Base-by-base conservation (phyloP, 2,113 vertebrate genomes). In the Carollia perspicillata region DNA sequence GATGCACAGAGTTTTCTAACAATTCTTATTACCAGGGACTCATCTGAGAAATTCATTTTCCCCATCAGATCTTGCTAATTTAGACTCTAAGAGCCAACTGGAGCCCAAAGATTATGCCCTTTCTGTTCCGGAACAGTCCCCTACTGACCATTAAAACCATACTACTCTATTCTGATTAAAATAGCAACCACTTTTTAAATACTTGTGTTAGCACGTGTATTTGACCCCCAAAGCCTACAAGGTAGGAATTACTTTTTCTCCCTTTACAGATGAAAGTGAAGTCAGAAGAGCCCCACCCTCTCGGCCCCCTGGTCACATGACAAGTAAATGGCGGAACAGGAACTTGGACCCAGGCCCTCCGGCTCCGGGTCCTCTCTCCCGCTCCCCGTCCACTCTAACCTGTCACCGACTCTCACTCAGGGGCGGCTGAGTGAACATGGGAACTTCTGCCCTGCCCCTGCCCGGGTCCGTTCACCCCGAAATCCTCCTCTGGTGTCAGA, bases 401-500 rank as follows among this genome's bases (percentile, higher is more conserved):
- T 3, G 6, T 22, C 51, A 14, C 18, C 3, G 13, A 35, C 58
- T 58, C 55, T 40, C n/a, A 35, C 92, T 63, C 30, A 18, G 28
- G 33, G 42, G 72, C 44, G 12, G 14, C 69, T 71, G 11, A 3
- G 20, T 0, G 42, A 71, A 55, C 35, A 2, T 4, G 40, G 35
- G 22, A 14, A 23, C 26, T 28, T 40, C 80, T 33, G 26, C 33
- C 79, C 53, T 12, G 28, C 20, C 42, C 79, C 92, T 40, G n/a
- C 78, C 87, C 72, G 28, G 37, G 72, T 89, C 66, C 13, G 58
- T 66, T 60, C 51, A 53, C 78, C 87, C 93, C 60, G 44, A 96
- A 94, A 96, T 86, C 92, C 66, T 7, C 2, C 97, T 75, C 66
- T 60, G 35, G 89, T 68, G 63, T 96, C 90, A 3, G 4, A 91